Evolutionary conservation across 2,113 vertebrate species (phyloP).

Genomic region (Amphilophus citrinellus): DNA sequence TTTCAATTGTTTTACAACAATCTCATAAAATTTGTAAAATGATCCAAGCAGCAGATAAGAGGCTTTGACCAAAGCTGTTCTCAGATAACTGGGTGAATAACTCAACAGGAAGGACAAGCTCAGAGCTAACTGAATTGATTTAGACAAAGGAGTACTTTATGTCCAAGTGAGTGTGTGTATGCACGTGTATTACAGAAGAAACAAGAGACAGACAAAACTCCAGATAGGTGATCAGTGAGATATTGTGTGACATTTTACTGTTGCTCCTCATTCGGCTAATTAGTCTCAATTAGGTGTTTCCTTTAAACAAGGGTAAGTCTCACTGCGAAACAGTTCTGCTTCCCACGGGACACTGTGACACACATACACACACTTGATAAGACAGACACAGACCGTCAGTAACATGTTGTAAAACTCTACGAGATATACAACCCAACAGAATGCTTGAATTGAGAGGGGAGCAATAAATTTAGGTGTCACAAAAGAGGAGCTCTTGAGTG

Average conservation of each 20-base stretch:
- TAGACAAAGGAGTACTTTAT: conserved; percentile 34
- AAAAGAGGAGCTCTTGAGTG: conserved; percentile 64
- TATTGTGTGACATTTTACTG: conserved; percentile 68
- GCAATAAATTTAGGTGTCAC: conserved; percentile 69
- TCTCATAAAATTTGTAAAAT: conserved; percentile 56
- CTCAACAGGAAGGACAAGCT: conserved; percentile 7
- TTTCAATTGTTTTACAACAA: conserved; percentile 57
- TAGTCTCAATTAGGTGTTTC: conserved; percentile 74
- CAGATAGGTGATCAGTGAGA: conserved; percentile 56
- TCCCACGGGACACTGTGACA: conserved; percentile 39
- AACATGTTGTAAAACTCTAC: conserved; percentile 73
- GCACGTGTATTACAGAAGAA: conserved; percentile 6
- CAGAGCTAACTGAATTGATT: conserved; percentile 14
- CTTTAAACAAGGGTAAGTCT: conserved; percentile 55
- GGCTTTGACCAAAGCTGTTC: conserved; percentile 25
- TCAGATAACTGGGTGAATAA: conserved; percentile 37
- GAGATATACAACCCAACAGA: conserved; percentile 75
- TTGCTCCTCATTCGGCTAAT: conserved; percentile 66
- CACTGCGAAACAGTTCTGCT: conserved; percentile 47
- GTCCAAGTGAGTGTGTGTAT: not conserved
- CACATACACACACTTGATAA: conserved; percentile 34
- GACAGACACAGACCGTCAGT: conserved; percentile 35
- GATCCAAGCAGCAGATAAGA: conserved; percentile 27
- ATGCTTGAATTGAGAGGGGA: conserved; percentile 50
- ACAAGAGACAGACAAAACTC: conserved; percentile 9